Evolutionary conservation across 1,140 invertebrate species (phyloP), one percentile per base, ranked within the genome.

Genomic region (Orius insidiosus): DNA sequence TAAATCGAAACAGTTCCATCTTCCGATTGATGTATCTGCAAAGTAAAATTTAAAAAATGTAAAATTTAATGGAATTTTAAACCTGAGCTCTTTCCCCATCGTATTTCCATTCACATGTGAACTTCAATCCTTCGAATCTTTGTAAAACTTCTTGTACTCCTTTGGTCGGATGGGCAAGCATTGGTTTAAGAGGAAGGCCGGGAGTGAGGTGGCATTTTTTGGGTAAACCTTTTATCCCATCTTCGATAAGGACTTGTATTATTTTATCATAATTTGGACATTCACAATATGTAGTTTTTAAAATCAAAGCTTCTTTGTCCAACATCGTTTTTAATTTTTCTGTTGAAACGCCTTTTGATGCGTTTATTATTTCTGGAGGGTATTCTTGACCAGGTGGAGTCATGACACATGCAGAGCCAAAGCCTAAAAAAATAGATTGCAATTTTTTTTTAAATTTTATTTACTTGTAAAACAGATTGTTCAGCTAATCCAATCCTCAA

Each of bases 71-170:
- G 18, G 42, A n/a, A 24, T 24, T 24, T 55, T 47, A 48, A 53
- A 90, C 82, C 70, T 98, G 96, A 3, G 92, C 95, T 59, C 96
- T 68, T 70, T 99, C 96, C 3, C 96, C 96, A 64, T 99, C 96
- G 63, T 99, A 99, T 63, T 99, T 99, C 75, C 81, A 99, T 69
- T 99, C 96, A 62, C 94, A 98, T 2, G 94, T 97, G 58, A 99
- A 98, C 57, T 85, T 79, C 53, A 84, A 66, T 19, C 80, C 76
- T 49, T 95, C 90, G 64, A 99, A 98, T 46, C 90, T 70, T 41
- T 78, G 71, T 3, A 98, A 63, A 10, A 98, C 85, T 65, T 98
- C 93, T 45, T 74, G 69, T 2, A 89, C 76, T 2, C 90, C 90
- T 64, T 88, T 90, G 0, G 94, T 94, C 9, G 96, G 95, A 65